These are phyloP conservation scores for Plutomurus gul DNA, from an alignment of 1,140 invertebrate genomes.

Conservation along the genomic window DNA sequence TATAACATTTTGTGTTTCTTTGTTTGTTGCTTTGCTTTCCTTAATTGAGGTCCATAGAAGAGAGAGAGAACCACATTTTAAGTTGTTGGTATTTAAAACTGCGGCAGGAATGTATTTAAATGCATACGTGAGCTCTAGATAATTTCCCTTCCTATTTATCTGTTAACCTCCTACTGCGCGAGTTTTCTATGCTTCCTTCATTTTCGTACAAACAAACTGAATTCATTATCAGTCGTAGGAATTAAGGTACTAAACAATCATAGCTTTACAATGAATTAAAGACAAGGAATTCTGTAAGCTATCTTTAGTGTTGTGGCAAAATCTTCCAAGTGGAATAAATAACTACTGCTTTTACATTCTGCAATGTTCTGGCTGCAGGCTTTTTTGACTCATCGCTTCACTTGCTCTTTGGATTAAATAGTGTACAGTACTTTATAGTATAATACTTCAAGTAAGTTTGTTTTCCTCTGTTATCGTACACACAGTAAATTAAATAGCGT, in stretches of 20 bases:
- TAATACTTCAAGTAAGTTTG: too few relatives aligned
- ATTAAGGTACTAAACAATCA: too few relatives aligned
- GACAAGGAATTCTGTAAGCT: too few relatives aligned
- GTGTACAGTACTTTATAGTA: too few relatives aligned
- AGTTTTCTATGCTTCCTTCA: not conserved
- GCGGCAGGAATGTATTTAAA: too few relatives aligned
- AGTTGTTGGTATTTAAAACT: too few relatives aligned
- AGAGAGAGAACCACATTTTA: too few relatives aligned
- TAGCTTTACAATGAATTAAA: too few relatives aligned
- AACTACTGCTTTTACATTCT: conserved; percentile 14
- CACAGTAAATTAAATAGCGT: not conserved
- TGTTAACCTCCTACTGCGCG: too few relatives aligned
- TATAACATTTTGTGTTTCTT: not conserved
- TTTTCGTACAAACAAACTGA: not conserved
- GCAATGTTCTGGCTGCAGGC: not conserved
- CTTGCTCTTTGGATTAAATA: too few relatives aligned
- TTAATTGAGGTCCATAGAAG: too few relatives aligned
- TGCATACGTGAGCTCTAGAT: too few relatives aligned
- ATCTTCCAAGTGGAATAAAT: conserved; percentile 22
- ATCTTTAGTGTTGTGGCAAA: conserved; percentile 5
- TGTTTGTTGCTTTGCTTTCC: not conserved
- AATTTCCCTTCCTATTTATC: conserved; percentile 8
- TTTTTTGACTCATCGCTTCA: conserved; percentile 1
- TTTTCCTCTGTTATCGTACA: not conserved
- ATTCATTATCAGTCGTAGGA: not conserved